Conservation (phyloP, 2,797 vertebrate genomes). For the Sebastes minor region DNA sequence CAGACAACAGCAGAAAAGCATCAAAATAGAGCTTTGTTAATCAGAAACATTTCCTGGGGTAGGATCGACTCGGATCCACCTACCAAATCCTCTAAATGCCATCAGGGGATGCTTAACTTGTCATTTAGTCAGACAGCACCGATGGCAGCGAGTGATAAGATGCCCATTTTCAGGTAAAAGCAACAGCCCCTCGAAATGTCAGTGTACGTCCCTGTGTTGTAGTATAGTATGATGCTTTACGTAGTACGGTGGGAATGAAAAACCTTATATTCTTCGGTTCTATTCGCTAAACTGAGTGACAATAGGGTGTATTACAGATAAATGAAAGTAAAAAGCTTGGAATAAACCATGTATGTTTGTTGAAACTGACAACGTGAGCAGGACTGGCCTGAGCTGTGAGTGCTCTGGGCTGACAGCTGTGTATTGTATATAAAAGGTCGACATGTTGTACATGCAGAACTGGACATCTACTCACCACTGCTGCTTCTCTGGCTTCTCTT, state of each 20-base stretch:
- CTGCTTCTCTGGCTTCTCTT: slow-evolving; percentile 90
- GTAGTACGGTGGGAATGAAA: background rate
- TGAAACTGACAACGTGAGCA: background rate
- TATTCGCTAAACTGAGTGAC: background rate
- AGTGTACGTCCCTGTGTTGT: background rate
- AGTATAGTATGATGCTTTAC: background rate
- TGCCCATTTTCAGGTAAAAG: background rate
- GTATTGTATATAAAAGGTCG: background rate
- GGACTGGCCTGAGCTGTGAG: background rate
- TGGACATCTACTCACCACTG: slow-evolving; percentile 88
- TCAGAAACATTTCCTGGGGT: too few species aligned
- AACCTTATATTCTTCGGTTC: background rate
- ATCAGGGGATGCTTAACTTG: too few species aligned
- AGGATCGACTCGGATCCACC: too few species aligned
- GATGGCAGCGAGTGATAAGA: rapidly evolving
- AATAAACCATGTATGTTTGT: background rate
- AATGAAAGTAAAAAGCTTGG: background rate
- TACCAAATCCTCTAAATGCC: too few species aligned
- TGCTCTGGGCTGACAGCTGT: background rate
- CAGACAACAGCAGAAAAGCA: background rate
- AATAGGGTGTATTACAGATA: background rate
- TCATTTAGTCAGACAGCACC: too few species aligned
- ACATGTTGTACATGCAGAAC: background rate
- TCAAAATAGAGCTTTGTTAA: rapidly evolving
- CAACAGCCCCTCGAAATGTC: background rate